Base-by-base conservation (phyloP, 2,888 invertebrate species). In the Hedychridium roseum region DNA sequence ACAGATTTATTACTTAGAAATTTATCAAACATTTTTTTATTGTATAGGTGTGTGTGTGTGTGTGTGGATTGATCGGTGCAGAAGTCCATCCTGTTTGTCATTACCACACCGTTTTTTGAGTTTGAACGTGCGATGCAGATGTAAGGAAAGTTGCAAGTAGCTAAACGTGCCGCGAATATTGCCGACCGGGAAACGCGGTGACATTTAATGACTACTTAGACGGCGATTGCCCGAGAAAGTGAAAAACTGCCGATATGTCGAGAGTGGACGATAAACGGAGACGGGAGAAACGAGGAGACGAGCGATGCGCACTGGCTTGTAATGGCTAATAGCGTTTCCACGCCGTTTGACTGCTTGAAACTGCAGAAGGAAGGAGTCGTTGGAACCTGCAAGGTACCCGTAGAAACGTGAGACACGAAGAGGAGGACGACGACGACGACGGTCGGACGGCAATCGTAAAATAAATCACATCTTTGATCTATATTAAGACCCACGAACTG, bases 401-500 rank as follows among this genome's bases (percentile, higher is more conserved):
- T 39, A 34, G 37, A 43, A 48, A 37, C n/a, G n/a, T n/a, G 36
- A 37, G 38, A 20, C 39, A 36, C 26, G 30, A 35, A 43, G 37
- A 55, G 45, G 36, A 43, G 47, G 38, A 43, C 43, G 42, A 53
- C 52, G 48, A 41, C 36, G 32, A 54, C 43, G 41, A 41, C 57
- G 41, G 54, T 31, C 45, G n/a, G 54, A 48, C 52, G 46, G 60
- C 57, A 63, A 73, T 74, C 71, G 70, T 73, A 69, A 75, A 75
- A 65, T 67, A 69, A 68, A 71, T 73, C 68, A 67, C 64, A 70
- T 67, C 74, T 76, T 75, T 76, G 74, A 75, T 75, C 74, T 75
- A 75, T 73, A 76, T 76, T 73, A 61, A 62, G 65, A 54, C 37
- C 44, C 32, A n/a, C 31, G 39, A 30, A 18, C 44, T 3, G 27